Evolutionary conservation across 1,140 invertebrate species (phyloP).

Genomic region (Drosophila mayri): DNA sequence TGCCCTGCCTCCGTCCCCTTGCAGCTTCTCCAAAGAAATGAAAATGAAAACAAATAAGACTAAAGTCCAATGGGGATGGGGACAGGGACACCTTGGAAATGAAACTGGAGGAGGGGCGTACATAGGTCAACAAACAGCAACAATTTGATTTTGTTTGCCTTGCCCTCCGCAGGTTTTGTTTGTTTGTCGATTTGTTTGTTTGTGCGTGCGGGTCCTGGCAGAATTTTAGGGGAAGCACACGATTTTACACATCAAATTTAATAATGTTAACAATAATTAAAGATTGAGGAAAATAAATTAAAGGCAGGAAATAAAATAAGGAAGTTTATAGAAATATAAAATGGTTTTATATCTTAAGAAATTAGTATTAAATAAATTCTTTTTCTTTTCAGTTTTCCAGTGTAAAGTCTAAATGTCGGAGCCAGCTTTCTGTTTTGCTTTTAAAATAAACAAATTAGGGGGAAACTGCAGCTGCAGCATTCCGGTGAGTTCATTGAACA

Average conservation of each 20-base stretch:
- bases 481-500: constrained; percentile 41
- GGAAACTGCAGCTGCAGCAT: constrained; percentile 44
- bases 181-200: constrained; percentile 58
- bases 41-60: constrained; percentile 70
- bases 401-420: not conserved
- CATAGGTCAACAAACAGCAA: constrained; percentile 50
- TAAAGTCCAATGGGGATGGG: constrained; percentile 28
- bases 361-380: not conserved
- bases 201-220: constrained; percentile 12
- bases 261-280: not conserved
- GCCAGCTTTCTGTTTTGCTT: constrained; percentile 46
- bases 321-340: not conserved
- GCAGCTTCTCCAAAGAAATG: constrained; percentile 45
- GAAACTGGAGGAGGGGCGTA: constrained; percentile 7
- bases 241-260: constrained; percentile 13
- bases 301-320: too few relatives aligned
- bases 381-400: not conserved
- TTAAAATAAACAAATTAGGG: constrained; percentile 39
- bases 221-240: constrained; percentile 13
- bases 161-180: constrained; percentile 56
- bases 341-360: too few relatives aligned
- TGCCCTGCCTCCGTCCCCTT: not conserved
- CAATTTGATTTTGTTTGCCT: constrained; percentile 79
- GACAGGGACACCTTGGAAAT: constrained; percentile 11
- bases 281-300: not conserved